These are phyloP conservation scores for Willowsia nigromaculata DNA, from an alignment of 2,888 invertebrate species.

Conservation along the genomic window DNA sequence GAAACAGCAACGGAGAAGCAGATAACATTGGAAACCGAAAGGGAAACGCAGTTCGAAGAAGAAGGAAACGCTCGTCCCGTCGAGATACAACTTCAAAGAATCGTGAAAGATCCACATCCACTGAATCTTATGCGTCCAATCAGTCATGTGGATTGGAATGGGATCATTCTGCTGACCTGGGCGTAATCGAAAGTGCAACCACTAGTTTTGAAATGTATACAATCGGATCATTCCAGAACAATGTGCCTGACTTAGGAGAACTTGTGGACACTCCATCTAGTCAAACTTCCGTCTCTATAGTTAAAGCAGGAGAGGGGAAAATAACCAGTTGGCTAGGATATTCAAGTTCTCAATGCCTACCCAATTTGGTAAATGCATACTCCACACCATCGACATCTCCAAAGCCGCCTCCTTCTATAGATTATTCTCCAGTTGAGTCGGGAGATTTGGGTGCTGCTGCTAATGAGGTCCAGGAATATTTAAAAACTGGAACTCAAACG, in stretches of 20 bases:
- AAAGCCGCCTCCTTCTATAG: neutral
- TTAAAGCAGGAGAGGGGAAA: neutral
- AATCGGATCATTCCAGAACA: neutral
- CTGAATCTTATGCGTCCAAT: conserved; percentile 62
- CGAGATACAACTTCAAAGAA: neutral
- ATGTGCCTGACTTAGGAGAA: neutral
- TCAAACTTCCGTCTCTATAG: neutral
- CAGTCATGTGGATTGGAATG: conserved; percentile 75
- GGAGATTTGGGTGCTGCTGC: neutral
- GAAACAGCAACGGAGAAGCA: no score
- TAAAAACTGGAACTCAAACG: neutral
- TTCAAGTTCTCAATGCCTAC: neutral
- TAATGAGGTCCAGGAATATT: neutral
- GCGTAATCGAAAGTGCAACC: neutral
- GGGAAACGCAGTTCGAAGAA: no score
- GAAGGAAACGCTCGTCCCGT: neutral
- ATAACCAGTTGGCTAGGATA: neutral
- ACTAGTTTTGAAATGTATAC: neutral
- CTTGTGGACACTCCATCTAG: neutral
- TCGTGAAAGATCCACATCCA: conserved; percentile 72
- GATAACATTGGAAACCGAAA: no score
- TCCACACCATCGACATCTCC: conserved; percentile 35
- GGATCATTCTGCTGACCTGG: conserved; percentile 77
- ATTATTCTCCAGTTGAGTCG: conserved; percentile 12
- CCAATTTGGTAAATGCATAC: neutral